A percentile compares a stretch with the other conserved stretches of the same genome.
Evolutionary conservation across 2,797 vertebrate genomes (phyloP).

Genomic region (Dendrocincla tyrannina): DNA sequence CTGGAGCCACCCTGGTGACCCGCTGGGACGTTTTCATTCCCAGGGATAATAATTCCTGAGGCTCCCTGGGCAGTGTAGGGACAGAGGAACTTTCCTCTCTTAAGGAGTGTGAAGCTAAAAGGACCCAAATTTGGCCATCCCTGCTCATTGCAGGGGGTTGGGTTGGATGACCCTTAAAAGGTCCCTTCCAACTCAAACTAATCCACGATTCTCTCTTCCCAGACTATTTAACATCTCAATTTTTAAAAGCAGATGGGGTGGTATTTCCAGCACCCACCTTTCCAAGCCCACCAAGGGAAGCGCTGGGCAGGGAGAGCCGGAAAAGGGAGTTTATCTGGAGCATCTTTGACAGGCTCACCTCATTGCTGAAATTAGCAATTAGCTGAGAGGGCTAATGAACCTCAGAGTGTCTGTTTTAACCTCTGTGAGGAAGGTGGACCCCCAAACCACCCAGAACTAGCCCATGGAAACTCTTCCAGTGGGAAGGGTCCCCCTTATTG

Average conservation of each 20-base stretch:
- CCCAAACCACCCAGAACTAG: neutral
- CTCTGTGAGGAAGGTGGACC: neutral
- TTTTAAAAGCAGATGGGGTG: neutral
- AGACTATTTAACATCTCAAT: neutral
- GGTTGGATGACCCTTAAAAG: neutral
- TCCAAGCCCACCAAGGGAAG: neutral
- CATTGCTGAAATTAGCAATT: neutral
- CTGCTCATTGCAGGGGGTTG: neutral
- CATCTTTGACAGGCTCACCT: neutral
- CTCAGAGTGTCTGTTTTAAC: neutral
- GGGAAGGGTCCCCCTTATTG: neutral
- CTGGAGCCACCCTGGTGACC: neutral
- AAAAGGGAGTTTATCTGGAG: neutral
- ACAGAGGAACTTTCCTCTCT: neutral
- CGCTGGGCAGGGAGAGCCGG: accelerated
- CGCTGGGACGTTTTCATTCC: neutral
- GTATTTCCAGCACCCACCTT: neutral
- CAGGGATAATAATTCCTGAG: accelerated
- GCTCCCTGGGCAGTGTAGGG: accelerated
- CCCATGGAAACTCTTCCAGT: neutral
- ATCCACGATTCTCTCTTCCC: neutral
- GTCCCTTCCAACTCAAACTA: neutral
- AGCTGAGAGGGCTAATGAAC: neutral
- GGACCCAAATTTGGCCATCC: accelerated
- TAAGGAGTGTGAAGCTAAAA: neutral